Base-by-base conservation (phyloP, 2,113 vertebrate genomes). In the Crypturellus undulatus region DNA sequence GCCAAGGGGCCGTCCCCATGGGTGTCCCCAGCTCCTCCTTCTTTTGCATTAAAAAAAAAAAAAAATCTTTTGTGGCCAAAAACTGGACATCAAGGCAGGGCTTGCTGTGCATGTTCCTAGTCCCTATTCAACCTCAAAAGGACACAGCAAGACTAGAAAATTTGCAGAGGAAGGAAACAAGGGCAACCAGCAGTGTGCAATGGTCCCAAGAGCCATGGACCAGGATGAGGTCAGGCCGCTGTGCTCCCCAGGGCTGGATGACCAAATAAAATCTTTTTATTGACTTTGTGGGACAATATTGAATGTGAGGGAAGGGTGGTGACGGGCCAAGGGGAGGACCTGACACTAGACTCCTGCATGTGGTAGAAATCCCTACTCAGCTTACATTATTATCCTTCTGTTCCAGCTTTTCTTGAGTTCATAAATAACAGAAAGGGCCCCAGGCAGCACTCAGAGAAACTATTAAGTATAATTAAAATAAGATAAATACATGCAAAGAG, bases 381-480 rank as follows among this genome's bases (percentile, higher is more conserved):
- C 30, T 81, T 90, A 43, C 52, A 38, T 65, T 54, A 78, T 64
- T 89, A 89, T 51, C 56, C 51, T 84, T 89, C 73, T 86, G 64
- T 59, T 79, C 64, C 30, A 65, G 60, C 59, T 90, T 89, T 91
- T 18, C 78, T 87, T 2, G 2, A 76, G 65, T 45, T 65, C 26
- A 67, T 68, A 78, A 84, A 42, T 40, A 68, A 91, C 60, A 20
- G 60, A 43, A 82, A 64, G n/a, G 1, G 2, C 5, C 6, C 18
- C 52, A 56, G 67, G 17, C 22, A 82, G 47, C 78, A 69, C 47
- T 82, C 36, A 79, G 62, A 89, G 60, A 87, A 84, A 34, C 19
- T 40, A 54, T 86, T 84, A 59, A 71, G 91, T 70, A 84, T 63
- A 78, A 94, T 89, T 77, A 54, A 76, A 91, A 86, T 72, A 32